These are phyloP conservation scores for Ophonus ardosiacus DNA, from an alignment of 2,888 invertebrate genomes.

Conservation along the genomic window DNA sequence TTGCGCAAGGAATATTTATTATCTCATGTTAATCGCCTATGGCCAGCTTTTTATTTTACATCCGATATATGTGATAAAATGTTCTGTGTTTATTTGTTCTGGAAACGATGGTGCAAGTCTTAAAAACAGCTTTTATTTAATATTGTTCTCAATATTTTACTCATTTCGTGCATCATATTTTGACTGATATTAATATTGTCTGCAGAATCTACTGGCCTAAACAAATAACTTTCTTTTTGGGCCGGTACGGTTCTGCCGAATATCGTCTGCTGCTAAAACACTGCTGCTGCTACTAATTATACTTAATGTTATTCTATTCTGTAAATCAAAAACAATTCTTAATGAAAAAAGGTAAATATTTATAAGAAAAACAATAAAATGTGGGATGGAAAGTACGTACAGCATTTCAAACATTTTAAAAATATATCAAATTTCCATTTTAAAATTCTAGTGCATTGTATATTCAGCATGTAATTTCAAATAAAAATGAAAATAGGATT, in stretches of 20 bases:
- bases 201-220: neutral
- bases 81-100: too few relatives aligned
- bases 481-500: neutral
- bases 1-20: too few relatives aligned
- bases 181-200: neutral
- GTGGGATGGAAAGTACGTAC: neutral
- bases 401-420: neutral
- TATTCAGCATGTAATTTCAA: neutral
- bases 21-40: too few relatives aligned
- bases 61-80: too few relatives aligned
- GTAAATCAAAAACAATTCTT: too few relatives aligned
- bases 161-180: neutral
- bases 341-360: too few relatives aligned
- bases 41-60: too few relatives aligned
- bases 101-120: too few relatives aligned
- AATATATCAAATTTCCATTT: neutral
- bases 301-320: constrained; percentile 17
- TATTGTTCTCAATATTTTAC: neutral
- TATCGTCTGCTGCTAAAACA: constrained; percentile 7
- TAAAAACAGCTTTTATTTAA: too few relatives aligned
- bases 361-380: neutral
- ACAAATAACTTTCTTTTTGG: neutral
- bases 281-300: constrained; percentile 30
- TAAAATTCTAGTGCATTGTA: neutral
- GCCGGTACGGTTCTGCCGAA: neutral